Percentiles rank a stretch among this genome's conserved stretches.
Conservation (phyloP, 2,113 vertebrate species). For the Saccopteryx bilineata region DNA sequence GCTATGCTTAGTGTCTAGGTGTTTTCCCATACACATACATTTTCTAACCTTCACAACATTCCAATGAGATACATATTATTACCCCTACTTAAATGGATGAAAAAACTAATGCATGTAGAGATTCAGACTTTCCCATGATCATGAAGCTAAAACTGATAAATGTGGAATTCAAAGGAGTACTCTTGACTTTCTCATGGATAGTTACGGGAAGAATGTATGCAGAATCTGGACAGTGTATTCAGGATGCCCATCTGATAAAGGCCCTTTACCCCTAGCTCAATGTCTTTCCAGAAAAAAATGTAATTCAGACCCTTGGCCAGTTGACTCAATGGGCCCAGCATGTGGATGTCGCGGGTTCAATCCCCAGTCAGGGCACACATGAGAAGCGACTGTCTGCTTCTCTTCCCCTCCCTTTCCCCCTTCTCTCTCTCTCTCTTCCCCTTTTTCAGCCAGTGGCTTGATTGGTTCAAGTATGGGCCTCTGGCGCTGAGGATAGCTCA, state of each 20-base stretch:
- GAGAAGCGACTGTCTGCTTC: too few species aligned
- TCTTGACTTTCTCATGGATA: neutral
- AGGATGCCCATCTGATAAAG: neutral
- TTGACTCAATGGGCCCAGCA: too few species aligned
- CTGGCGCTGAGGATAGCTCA: too few species aligned
- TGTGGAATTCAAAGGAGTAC: neutral
- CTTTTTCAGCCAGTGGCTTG: too few species aligned
- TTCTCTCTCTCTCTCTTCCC: too few species aligned
- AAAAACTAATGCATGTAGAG: neutral
- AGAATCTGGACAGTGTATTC: neutral
- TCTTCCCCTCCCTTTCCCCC: too few species aligned
- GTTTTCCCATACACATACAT: neutral
- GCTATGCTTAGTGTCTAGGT: neutral
- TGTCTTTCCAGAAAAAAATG: conserved; percentile 26
- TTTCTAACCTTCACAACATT: conserved; percentile 26
- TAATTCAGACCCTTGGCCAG: too few species aligned
- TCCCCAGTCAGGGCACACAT: too few species aligned
- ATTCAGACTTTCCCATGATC: neutral
- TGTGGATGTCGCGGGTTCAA: too few species aligned
- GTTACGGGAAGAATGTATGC: neutral
- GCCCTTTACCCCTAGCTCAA: neutral
- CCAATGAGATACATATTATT: conserved; percentile 32
- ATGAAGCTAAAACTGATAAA: conserved; percentile 2
- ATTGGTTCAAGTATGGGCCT: too few species aligned
- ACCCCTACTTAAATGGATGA: conserved; percentile 24